phyloP scores from a whole-genome alignment of 2,888 invertebrate species.

The Drosophila longiperda region DNA sequence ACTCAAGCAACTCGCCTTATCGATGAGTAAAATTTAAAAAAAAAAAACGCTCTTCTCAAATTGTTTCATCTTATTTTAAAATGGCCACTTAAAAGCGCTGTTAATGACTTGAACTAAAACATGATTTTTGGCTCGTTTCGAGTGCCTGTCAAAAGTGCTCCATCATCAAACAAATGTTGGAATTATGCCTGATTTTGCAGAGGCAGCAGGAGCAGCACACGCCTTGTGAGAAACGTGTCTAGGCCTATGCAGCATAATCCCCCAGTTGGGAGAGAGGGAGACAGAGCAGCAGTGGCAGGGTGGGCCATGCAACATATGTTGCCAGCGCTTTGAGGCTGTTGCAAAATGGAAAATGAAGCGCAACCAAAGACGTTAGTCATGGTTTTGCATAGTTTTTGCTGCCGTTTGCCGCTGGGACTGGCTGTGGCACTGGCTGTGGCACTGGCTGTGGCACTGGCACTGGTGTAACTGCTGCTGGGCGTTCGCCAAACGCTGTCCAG shows the following conservation, averaged over 20 bases:
- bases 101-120: conserved; percentile 51
- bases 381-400: conserved; percentile 80
- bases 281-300: conserved; percentile 4
- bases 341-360: conserved; percentile 73
- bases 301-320: conserved; percentile 74
- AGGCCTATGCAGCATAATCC: conserved; percentile 45
- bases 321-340: conserved; percentile 46
- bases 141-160: conserved; percentile 50
- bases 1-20: conserved; percentile 14
- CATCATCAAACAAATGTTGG: conserved; percentile 70
- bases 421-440: neutral
- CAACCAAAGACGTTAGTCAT: conserved; percentile 82
- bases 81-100: conserved; percentile 38
- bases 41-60: neutral
- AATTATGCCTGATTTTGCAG: conserved; percentile 68
- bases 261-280: conserved; percentile 4
- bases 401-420: conserved; percentile 24
- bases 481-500: conserved; percentile 59
- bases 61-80: conserved; percentile 24
- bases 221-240: conserved; percentile 51
- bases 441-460: neutral
- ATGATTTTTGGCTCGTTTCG: conserved; percentile 28
- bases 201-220: conserved; percentile 34
- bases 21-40: conserved; percentile 5
- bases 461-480: conserved; percentile 14